These are phyloP conservation scores for Xenentodon cancila DNA, from an alignment of 2,797 vertebrate genomes.

Conservation along the genomic window DNA sequence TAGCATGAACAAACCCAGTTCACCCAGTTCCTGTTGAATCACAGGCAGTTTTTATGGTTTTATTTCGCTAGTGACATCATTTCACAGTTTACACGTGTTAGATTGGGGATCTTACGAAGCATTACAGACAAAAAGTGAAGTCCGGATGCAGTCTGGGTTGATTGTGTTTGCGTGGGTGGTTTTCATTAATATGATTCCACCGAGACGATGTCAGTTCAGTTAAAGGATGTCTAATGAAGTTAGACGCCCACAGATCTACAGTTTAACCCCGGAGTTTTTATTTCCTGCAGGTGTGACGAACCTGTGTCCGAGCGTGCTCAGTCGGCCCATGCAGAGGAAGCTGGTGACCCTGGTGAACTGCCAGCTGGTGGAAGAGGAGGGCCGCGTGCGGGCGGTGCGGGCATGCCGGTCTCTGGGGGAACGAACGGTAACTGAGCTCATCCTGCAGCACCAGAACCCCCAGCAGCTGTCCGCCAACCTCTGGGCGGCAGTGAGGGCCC, in stretches of 20 bases:
- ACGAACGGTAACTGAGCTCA: slow-evolving; percentile 93
- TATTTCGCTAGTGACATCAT: background rate
- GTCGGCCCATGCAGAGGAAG: slow-evolving; percentile 97
- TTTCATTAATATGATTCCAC: background rate
- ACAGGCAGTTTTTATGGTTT: background rate
- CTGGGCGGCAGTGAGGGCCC: slow-evolving; percentile 94
- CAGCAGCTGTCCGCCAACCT: slow-evolving; percentile 97
- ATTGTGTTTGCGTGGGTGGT: background rate
- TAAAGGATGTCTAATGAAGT: background rate
- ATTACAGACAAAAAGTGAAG: slow-evolving; percentile 2
- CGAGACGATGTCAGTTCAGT: background rate
- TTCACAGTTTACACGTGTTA: background rate
- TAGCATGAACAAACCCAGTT: slow-evolving; percentile 4
- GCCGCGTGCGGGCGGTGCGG: slow-evolving; percentile 90
- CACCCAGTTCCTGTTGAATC: slow-evolving; percentile 2
- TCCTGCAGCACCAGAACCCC: slow-evolving; percentile 96
- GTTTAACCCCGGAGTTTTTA: slow-evolving; percentile 10
- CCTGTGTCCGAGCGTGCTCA: slow-evolving; percentile 91
- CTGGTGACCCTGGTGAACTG: slow-evolving; percentile 96
- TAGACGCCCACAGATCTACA: background rate
- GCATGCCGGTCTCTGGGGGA: slow-evolving; percentile 93
- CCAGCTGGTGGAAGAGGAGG: slow-evolving; percentile 96
- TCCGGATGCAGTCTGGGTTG: background rate
- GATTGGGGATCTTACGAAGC: slow-evolving; percentile 4
- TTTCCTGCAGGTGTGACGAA: slow-evolving; percentile 85